Conservation (phyloP, 2,113 vertebrate genomes). For the Forbesichthys papilliferus region DNA sequence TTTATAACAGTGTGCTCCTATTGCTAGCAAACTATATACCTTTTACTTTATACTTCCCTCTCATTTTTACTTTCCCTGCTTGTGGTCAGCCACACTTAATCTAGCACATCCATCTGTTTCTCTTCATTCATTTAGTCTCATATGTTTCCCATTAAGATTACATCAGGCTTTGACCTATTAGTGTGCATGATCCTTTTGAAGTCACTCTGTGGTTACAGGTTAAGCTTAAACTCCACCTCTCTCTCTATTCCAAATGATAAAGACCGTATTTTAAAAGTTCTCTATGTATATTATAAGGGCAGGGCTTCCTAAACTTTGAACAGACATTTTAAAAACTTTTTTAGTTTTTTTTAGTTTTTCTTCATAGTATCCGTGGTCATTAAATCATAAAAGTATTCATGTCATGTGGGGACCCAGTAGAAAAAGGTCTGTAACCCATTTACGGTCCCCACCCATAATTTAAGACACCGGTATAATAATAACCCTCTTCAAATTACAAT, state of each 20-base stretch:
- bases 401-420: slow-evolving; percentile 59
- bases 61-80: slow-evolving; percentile 46
- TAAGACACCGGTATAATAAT: slow-evolving; percentile 40
- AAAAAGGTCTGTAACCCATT: slow-evolving; percentile 62
- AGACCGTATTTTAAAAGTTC: slow-evolving; percentile 45
- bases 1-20: too few relatives aligned
- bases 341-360: slow-evolving; percentile 26
- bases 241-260: slow-evolving; percentile 50
- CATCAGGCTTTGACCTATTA: slow-evolving; percentile 79
- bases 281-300: background rate
- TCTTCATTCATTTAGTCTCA: slow-evolving; percentile 70
- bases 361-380: slow-evolving; percentile 51
- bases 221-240: slow-evolving; percentile 70
- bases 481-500: slow-evolving; percentile 23
- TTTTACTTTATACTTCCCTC: slow-evolving; percentile 48
- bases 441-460: slow-evolving; percentile 56
- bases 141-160: slow-evolving; percentile 75
- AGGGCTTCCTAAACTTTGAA: slow-evolving; percentile 55
- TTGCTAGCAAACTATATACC: slow-evolving; percentile 14
- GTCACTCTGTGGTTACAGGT: slow-evolving; percentile 74
- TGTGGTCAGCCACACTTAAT: slow-evolving; percentile 76
- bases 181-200: slow-evolving; percentile 73
- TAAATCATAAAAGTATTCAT: slow-evolving; percentile 62
- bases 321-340: slow-evolving; percentile 16
- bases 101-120: slow-evolving; percentile 74